Evolutionary conservation across 1,140 invertebrate species (phyloP), one percentile per base, ranked within the genome.

Genomic region (Anadara kagoshimensis): DNA sequence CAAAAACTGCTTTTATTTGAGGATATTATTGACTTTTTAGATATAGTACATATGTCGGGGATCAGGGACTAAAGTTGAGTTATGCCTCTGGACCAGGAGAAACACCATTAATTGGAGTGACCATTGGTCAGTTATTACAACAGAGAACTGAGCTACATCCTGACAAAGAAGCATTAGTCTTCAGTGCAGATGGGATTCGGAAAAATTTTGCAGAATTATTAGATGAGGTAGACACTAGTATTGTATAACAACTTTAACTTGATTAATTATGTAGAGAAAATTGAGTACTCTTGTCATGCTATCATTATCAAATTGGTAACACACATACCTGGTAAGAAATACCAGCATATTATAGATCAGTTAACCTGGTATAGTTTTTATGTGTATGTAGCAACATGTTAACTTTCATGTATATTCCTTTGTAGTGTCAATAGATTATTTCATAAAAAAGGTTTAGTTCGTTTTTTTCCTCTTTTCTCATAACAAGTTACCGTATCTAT

Each of bases 201-300:
- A 76, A 75, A 66, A 86, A 81, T 36, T 86, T 86, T 61, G 56
- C 78, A 36, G 90, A 94, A 66, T 84, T 95, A 0, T 75, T 93
- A 7, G 83, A 89, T 29, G 90, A 94, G 83, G 93, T 93, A 84
- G 72, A 78, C 57, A 51, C 44, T 12, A 29, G 20, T 67, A 51
- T 22, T 26, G 7, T 24, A 10, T 20, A 14, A 51, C 11, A 51
- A 2, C 14, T 69, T 22, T 18, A 53, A 45, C 26, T 53, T n/a
- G 47, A 16, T 51, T 0, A 12, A 22, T 26, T n/a, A 51, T 24
- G 7, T 26, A n/a, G 51, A 7, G 51, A 53, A n/a, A 53, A 14
- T 47, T n/a, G n/a, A 45, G 16, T 44, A 11, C 18, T 18, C 22
- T 18, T 14, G 53, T 36, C 18, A 36, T 20, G 53, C 36, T 29